Evolutionary conservation across 2,797 vertebrate species (phyloP).

Genomic region (Euphonia xanthogaster): DNA sequence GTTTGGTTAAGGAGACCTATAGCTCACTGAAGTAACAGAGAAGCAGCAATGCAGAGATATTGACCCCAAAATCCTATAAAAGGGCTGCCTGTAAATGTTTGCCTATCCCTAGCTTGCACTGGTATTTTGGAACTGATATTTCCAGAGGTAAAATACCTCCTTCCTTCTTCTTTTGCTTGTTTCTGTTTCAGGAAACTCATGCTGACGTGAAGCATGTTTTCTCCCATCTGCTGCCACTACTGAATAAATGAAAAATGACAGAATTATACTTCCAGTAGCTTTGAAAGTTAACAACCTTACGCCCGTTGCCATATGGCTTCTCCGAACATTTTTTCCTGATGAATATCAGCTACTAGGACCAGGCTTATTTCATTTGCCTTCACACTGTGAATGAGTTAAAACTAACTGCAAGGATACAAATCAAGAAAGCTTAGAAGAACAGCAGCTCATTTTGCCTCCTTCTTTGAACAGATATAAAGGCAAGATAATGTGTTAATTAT

Average conservation of each 20-base stretch:
- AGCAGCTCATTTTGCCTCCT: conserved; percentile 52
- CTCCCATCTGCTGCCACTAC: conserved; percentile 65
- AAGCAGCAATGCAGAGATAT: neutral
- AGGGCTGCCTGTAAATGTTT: neutral
- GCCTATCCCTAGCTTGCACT: neutral
- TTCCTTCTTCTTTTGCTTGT: conserved; percentile 47
- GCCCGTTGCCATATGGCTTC: conserved; percentile 67
- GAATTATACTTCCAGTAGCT: conserved; percentile 70
- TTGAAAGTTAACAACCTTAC: conserved; percentile 71
- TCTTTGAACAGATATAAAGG: conserved; percentile 53
- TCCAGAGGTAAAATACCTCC: conserved; percentile 64
- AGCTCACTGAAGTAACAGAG: neutral
- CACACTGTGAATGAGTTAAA: conserved; percentile 61
- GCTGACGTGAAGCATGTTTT: conserved; percentile 73
- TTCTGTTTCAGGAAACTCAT: conserved; percentile 68
- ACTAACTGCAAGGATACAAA: conserved; percentile 21
- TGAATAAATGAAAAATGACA: conserved; percentile 75
- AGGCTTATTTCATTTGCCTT: conserved; percentile 53
- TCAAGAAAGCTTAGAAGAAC: conserved; percentile 43
- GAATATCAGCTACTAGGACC: conserved; percentile 52
- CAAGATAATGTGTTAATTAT: conserved; percentile 66
- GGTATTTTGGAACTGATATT: conserved; percentile 37
- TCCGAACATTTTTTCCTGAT: conserved; percentile 60
- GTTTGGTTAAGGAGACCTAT: neutral
- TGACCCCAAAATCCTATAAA: neutral